Evolutionary conservation across 2,888 invertebrate species (phyloP).

Genomic region (Trilocha varians): DNA sequence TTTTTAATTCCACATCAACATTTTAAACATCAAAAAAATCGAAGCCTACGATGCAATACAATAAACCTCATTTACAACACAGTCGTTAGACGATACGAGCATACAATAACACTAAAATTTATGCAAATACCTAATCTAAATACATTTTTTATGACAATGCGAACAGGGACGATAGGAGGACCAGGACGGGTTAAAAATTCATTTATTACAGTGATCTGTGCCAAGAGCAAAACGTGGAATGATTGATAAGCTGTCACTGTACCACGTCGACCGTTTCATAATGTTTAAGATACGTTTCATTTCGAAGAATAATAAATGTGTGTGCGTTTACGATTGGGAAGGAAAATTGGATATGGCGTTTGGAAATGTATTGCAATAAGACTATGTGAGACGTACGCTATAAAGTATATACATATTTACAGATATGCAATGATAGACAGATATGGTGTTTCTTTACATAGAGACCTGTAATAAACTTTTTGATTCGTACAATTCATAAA

Average conservation of each 20-base stretch:
- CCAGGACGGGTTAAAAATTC: constrained; percentile 33
- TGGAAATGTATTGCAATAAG: too few relatives aligned
- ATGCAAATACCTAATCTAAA: neutral
- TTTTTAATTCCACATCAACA: too few relatives aligned
- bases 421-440: too few relatives aligned
- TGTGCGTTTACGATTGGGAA: too few relatives aligned
- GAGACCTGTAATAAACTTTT: too few relatives aligned
- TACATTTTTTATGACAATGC: neutral
- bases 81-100: neutral
- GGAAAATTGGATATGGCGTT: too few relatives aligned
- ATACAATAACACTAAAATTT: constrained; percentile 3
- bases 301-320: neutral
- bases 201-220: constrained; percentile 43
- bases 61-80: neutral
- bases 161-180: constrained; percentile 2
- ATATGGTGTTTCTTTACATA: too few relatives aligned
- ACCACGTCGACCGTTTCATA: constrained; percentile 21
- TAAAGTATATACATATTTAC: too few relatives aligned
- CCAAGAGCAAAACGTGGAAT: constrained; percentile 34
- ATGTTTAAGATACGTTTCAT: constrained; percentile 18
- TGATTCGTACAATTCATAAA: too few relatives aligned
- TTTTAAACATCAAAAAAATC: too few relatives aligned
- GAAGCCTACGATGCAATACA: neutral
- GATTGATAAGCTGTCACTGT: constrained; percentile 37
- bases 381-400: too few relatives aligned